Evolutionary conservation across 2,113 vertebrate species (phyloP).

Genomic region (Anser cygnoides): DNA sequence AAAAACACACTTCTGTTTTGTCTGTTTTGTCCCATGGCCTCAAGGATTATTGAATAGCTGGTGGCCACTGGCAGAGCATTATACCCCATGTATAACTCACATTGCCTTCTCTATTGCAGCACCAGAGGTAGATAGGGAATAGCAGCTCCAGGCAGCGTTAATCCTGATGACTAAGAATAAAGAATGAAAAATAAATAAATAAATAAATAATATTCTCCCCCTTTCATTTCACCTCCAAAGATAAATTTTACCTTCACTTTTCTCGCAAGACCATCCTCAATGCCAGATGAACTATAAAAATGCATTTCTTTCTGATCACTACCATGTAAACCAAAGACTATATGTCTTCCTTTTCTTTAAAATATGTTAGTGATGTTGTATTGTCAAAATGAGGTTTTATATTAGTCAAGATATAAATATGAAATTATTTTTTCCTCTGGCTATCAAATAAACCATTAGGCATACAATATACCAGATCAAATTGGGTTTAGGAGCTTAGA

Average conservation of each 20-base stretch:
- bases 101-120: not conserved
- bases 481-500: not conserved
- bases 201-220: not conserved
- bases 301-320: not conserved
- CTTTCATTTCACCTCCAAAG: not conserved
- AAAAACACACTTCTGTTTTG: not conserved
- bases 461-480: not conserved
- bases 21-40: not conserved
- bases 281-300: not conserved
- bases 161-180: not conserved
- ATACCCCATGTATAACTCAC: accelerated
- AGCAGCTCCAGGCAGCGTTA: not conserved
- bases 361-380: not conserved
- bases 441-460: not conserved
- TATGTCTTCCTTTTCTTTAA: not conserved
- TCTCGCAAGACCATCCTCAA: not conserved
- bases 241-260: not conserved
- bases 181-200: not conserved
- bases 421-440: not conserved
- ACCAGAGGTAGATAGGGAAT: not conserved
- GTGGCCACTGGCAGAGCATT: not conserved
- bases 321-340: not conserved
- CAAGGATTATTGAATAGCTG: not conserved
- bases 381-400: not conserved
- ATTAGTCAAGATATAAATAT: not conserved